These are phyloP conservation scores for Sprattus sprattus DNA, from an alignment of 2,113 vertebrate genomes.

Conservation along the genomic window DNA sequence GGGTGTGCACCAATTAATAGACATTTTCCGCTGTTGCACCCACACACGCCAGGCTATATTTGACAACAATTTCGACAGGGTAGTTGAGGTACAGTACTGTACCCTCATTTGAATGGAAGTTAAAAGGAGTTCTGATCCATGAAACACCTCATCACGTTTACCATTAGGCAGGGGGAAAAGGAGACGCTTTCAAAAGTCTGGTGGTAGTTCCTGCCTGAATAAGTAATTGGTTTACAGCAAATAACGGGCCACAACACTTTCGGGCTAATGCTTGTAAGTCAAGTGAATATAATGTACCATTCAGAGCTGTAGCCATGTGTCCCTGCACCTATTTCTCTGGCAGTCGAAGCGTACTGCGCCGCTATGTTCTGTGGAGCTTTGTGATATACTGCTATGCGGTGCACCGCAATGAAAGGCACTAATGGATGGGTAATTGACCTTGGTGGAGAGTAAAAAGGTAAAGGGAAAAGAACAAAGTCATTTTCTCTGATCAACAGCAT, in stretches of 20 bases:
- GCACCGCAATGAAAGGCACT: slow-evolving; percentile 23
- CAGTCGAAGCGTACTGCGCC: background rate
- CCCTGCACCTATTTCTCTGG: background rate
- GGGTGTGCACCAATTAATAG: slow-evolving; percentile 9
- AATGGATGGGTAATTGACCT: slow-evolving; percentile 48
- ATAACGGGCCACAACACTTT: slow-evolving; percentile 37
- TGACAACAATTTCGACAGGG: background rate
- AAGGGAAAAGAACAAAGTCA: slow-evolving; percentile 36
- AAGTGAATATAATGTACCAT: slow-evolving; percentile 35
- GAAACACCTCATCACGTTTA: background rate
- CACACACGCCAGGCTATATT: slow-evolving; percentile 1
- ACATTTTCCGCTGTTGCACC: background rate
- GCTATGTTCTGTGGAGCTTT: background rate
- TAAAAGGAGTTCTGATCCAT: background rate
- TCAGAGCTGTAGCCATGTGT: background rate
- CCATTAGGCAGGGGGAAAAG: background rate
- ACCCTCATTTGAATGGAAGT: background rate
- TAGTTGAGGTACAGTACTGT: background rate
- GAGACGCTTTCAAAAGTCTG: slow-evolving; percentile 40
- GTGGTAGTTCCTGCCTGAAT: slow-evolving; percentile 16
- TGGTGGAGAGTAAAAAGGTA: slow-evolving; percentile 42
- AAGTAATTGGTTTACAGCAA: slow-evolving; percentile 50
- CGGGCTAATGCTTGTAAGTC: slow-evolving; percentile 50
- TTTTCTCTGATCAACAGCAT: slow-evolving; percentile 60
- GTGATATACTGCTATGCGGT: slow-evolving; percentile 9